phyloP scores from a whole-genome alignment of 2,797 vertebrate genomes.

The Poecilia velifera region DNA sequence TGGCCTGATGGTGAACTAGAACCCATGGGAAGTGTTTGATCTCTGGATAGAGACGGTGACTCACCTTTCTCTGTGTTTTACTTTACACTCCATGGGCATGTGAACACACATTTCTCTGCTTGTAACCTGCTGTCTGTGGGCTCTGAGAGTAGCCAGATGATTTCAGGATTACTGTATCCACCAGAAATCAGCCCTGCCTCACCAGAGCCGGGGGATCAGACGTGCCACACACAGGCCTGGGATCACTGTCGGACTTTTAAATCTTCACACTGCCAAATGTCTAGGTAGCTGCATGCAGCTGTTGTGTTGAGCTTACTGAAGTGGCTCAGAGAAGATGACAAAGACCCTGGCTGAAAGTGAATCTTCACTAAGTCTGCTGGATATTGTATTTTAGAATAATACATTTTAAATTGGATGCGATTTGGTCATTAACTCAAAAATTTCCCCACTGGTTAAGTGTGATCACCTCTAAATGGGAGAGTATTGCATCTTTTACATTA shows the following conservation, averaged over 20 bases:
- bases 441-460: neutral
- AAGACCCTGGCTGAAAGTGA: conserved; percentile 19
- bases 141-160: conserved; percentile 62
- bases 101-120: conserved; percentile 43
- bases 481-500: neutral
- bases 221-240: conserved; percentile 59
- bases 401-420: neutral
- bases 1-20: conserved; percentile 57
- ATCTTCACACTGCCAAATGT: conserved; percentile 55
- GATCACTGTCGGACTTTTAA: conserved; percentile 54
- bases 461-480: neutral
- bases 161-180: conserved; percentile 72
- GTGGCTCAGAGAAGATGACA: conserved; percentile 47
- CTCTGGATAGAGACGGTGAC: conserved; percentile 57
- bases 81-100: conserved; percentile 41
- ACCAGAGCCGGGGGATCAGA: conserved; percentile 71
- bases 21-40: conserved; percentile 68
- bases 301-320: conserved; percentile 56
- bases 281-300: conserved; percentile 64
- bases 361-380: neutral
- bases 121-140: conserved; percentile 49
- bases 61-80: conserved; percentile 56
- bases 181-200: conserved; percentile 54
- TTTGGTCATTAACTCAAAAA: neutral
- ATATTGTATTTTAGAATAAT: neutral